Conservation (phyloP, 1,140 invertebrate species). For the Drosophila malerkotliana region DNA sequence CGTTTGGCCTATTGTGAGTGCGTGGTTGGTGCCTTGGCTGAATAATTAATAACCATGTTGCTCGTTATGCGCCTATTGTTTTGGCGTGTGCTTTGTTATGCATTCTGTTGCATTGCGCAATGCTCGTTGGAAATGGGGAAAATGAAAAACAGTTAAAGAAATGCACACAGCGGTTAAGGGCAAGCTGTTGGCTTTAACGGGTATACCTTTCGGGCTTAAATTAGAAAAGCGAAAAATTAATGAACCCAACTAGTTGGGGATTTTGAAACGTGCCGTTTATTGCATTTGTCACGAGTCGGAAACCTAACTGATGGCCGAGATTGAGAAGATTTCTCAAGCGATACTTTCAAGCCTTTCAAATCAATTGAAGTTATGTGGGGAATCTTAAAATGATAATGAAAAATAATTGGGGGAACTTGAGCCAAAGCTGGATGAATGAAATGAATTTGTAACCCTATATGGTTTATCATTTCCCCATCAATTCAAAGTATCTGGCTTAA, state of each 20-base stretch:
- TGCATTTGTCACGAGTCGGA: constrained; percentile 1
- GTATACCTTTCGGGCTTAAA: constrained; percentile 19
- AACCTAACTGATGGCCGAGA: constrained; percentile 17
- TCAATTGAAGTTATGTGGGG: constrained; percentile 28
- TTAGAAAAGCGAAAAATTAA: constrained; percentile 31
- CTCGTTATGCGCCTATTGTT: constrained; percentile 72
- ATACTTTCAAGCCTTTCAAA: constrained; percentile 14
- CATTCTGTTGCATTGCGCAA: constrained; percentile 80
- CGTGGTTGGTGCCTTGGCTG: constrained; percentile 37
- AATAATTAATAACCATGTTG: constrained; percentile 75
- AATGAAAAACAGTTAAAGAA: constrained; percentile 42
- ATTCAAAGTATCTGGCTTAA: neutral
- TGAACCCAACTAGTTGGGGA: constrained; percentile 11
- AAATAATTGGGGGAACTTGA: constrained; percentile 29
- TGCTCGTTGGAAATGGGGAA: constrained; percentile 28
- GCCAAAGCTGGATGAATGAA: constrained; percentile 26
- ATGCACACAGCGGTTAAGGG: constrained; percentile 48
- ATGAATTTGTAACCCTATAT: constrained; percentile 20
- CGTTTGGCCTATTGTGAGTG: constrained; percentile 41
- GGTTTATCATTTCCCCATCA: constrained; percentile 1
- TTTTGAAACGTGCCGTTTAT: neutral
- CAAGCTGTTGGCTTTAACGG: constrained; percentile 10
- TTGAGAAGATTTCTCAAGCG: constrained; percentile 26
- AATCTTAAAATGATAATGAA: constrained; percentile 13
- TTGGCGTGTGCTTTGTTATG: constrained; percentile 64